These are phyloP conservation scores for Steatocranus sp. DNA, from an alignment of 2,797 vertebrate species.

Conservation along the genomic window DNA sequence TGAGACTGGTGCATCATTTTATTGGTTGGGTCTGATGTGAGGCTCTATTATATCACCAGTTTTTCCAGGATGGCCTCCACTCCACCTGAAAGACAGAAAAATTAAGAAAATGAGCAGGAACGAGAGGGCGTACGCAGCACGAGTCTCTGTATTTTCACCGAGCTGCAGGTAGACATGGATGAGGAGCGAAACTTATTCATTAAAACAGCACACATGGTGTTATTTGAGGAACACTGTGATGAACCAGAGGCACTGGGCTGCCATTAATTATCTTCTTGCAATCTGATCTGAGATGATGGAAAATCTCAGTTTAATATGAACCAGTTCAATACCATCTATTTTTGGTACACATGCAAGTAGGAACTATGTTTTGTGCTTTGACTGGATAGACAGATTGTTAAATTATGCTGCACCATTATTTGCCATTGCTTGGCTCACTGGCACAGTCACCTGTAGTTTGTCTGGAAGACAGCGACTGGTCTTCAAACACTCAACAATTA, in stretches of 20 bases:
- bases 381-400: background rate
- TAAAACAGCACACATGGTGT: background rate
- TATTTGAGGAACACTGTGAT: background rate
- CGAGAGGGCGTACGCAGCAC: rapidly evolving
- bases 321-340: background rate
- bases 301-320: background rate
- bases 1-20: background rate
- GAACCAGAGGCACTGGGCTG: background rate
- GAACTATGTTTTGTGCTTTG: background rate
- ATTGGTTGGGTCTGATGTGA: background rate
- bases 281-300: background rate
- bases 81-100: background rate
- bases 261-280: background rate
- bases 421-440: background rate
- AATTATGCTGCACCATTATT: background rate
- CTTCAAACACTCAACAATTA: background rate
- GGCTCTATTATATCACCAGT: background rate
- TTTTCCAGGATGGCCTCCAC: background rate
- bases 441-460: background rate
- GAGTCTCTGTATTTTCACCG: background rate
- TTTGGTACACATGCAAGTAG: background rate
- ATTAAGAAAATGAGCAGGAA: background rate
- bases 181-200: background rate
- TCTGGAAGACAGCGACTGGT: background rate
- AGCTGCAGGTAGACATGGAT: background rate